These are phyloP conservation scores for Anthonomus grandis DNA, from an alignment of 1,140 invertebrate genomes.

Conservation along the genomic window DNA sequence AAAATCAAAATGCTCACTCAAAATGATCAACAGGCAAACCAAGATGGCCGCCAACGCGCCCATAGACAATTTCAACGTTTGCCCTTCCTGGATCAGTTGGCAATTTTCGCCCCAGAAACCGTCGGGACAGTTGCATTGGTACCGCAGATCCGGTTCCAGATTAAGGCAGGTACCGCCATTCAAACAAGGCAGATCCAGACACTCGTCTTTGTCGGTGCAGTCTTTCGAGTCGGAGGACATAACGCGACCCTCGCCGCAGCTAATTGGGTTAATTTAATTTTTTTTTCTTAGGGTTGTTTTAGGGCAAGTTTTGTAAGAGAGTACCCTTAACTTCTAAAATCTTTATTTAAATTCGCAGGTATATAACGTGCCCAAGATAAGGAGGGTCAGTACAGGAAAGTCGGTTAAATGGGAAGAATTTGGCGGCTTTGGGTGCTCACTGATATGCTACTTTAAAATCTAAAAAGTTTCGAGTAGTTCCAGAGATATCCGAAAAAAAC, in stretches of 20 bases:
- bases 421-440: too few species aligned
- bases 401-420: too few species aligned
- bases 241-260: conserved; percentile 87
- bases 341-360: too few species aligned
- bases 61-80: conserved; percentile 89
- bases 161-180: conserved; percentile 89
- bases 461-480: too few species aligned
- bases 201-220: conserved; percentile 92
- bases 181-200: conserved; percentile 85
- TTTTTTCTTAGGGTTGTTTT: too few species aligned
- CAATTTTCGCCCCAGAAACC: conserved; percentile 94
- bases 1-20: conserved; percentile 68
- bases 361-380: too few species aligned
- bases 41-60: conserved; percentile 89
- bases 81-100: conserved; percentile 87
- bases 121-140: conserved; percentile 80
- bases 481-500: too few species aligned
- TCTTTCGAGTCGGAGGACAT: conserved; percentile 84
- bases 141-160: conserved; percentile 78
- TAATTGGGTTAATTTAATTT: too few species aligned
- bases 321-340: too few species aligned
- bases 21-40: conserved; percentile 89
- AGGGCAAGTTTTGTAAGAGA: too few species aligned
- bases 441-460: too few species aligned
- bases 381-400: too few species aligned